Evolutionary conservation across 2,113 vertebrate species (phyloP).

Genomic region (Cryptotis parvus): DNA sequence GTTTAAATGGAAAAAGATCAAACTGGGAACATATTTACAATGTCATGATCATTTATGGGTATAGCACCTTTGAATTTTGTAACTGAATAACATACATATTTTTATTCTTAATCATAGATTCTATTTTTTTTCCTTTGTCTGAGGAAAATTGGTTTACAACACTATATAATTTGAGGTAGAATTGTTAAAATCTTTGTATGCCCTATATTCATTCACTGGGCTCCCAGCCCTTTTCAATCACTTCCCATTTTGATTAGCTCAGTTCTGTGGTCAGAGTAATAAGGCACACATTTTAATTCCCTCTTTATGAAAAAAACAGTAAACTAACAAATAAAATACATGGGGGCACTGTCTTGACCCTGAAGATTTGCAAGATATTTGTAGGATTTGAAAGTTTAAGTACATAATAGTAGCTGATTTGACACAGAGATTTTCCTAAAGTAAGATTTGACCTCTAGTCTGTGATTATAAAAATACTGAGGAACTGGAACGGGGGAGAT

Average conservation of each 20-base stretch:
- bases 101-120: background rate
- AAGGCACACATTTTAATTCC: too few species aligned
- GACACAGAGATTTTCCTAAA: background rate
- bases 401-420: slow-evolving; percentile 20
- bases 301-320: background rate
- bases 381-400: slow-evolving; percentile 14
- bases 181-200: background rate
- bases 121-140: background rate
- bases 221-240: too few species aligned
- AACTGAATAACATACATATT: slow-evolving; percentile 1
- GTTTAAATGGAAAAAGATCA: background rate
- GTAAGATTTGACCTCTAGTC: background rate
- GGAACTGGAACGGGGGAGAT: background rate
- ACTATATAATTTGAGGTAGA: too few species aligned
- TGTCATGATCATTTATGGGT: background rate
- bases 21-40: background rate
- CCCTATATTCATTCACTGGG: too few species aligned
- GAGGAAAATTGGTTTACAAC: background rate
- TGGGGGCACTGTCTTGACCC: background rate
- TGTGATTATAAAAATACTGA: background rate
- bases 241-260: too few species aligned
- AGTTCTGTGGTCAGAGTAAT: too few species aligned
- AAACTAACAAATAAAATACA: slow-evolving; percentile 37
- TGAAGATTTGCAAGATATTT: background rate
- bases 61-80: background rate